Evolutionary conservation across 2,797 vertebrate genomes (phyloP).

Genomic region (Buphagus erythrorhynchus): DNA sequence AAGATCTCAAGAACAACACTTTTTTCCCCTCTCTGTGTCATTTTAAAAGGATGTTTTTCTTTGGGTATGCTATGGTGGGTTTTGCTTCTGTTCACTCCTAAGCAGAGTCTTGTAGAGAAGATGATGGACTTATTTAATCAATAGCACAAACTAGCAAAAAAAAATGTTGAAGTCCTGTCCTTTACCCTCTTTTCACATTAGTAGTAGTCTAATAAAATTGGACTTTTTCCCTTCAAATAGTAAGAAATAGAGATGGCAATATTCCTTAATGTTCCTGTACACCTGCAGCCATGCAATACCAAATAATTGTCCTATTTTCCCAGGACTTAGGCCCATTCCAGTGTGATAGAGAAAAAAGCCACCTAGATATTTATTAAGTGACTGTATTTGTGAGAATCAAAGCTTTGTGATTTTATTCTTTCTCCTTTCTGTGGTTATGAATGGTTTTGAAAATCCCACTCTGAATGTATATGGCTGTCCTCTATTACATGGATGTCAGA

Average conservation of each 20-base stretch:
- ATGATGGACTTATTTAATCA: neutral
- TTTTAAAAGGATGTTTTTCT: neutral
- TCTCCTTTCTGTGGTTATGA: neutral
- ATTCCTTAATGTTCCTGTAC: neutral
- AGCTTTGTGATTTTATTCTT: neutral
- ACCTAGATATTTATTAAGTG: neutral
- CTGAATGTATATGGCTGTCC: neutral
- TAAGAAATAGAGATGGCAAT: neutral
- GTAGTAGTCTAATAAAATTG: neutral
- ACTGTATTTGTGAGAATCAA: neutral
- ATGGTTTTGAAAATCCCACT: conserved; percentile 24
- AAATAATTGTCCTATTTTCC: neutral
- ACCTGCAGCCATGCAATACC: neutral
- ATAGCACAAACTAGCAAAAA: neutral
- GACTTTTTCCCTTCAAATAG: neutral
- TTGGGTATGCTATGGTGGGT: neutral
- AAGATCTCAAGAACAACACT: neutral
- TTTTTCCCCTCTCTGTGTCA: neutral
- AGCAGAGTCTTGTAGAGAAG: neutral
- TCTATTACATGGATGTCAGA: conserved; percentile 28
- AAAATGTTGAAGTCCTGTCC: neutral
- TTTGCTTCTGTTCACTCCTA: neutral
- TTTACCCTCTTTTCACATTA: neutral
- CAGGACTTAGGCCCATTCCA: neutral
- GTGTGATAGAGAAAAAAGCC: neutral